Conservation (phyloP, 64 coral and sea anemone genomes). For the Actinia equina region DNA sequence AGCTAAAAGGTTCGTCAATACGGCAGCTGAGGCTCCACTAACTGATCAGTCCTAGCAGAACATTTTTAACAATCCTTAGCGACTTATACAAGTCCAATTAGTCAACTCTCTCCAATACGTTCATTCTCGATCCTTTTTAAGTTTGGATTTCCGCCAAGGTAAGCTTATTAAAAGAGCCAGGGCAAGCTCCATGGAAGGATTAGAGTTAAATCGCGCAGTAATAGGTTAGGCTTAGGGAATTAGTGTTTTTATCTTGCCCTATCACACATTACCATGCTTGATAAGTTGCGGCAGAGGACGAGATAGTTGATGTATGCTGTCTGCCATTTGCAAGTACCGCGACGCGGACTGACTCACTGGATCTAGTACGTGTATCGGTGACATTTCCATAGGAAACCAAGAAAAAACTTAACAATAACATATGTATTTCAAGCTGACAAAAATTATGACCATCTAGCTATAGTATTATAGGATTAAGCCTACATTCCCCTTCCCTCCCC, state of each 20-base stretch:
- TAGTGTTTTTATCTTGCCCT: slow-evolving; percentile 9
- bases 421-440: too few relatives aligned
- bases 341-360: too few relatives aligned
- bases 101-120: not conserved
- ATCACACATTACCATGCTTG: not conserved
- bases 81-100: not conserved
- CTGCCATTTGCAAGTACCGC: not conserved
- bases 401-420: too few relatives aligned
- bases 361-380: too few relatives aligned
- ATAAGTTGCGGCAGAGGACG: not conserved
- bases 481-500: too few relatives aligned
- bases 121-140: slow-evolving; percentile 2
- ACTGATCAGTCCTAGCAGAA: not conserved
- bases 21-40: not conserved
- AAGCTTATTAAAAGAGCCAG: slow-evolving; percentile 18
- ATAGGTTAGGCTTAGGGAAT: not conserved
- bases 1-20: not conserved
- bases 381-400: too few relatives aligned
- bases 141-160: slow-evolving; percentile 30
- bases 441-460: too few relatives aligned
- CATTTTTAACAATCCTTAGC: not conserved
- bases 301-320: not conserved
- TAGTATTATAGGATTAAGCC: too few relatives aligned
- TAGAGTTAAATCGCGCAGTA: not conserved
- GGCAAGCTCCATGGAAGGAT: not conserved